A percentile compares a stretch with the other conserved stretches of the same genome.
phyloP scores from a whole-genome alignment of 35 echinoderm and acorn worm genomes.

The Anneissia japonica region DNA sequence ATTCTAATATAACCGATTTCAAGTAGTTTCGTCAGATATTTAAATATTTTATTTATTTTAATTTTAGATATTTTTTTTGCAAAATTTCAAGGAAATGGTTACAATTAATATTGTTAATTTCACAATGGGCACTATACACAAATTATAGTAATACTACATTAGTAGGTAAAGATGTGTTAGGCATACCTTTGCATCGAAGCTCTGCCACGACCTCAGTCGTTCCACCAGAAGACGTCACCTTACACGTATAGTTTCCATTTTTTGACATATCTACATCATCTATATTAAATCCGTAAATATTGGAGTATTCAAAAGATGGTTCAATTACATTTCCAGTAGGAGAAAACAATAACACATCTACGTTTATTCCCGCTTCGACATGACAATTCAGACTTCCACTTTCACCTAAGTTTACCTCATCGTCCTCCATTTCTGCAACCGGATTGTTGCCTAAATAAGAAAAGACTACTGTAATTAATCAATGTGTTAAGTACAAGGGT shows the following conservation, averaged over 20 bases:
- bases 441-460: slow-evolving; percentile 33
- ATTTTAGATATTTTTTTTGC: too few relatives aligned
- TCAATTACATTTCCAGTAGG: not conserved
- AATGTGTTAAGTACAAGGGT: too few relatives aligned
- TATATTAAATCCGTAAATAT: not conserved
- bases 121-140: too few relatives aligned
- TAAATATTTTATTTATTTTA: too few relatives aligned
- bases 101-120: too few relatives aligned
- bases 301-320: not conserved
- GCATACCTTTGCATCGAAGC: not conserved
- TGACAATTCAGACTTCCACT: slow-evolving; percentile 10
- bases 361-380: too few relatives aligned
- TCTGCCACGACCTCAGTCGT: not conserved
- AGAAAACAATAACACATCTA: not conserved
- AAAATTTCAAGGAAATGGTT: too few relatives aligned
- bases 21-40: too few relatives aligned
- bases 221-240: not conserved
- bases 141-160: too few relatives aligned
- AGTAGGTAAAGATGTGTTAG: too few relatives aligned
- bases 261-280: not conserved
- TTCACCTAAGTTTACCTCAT: not conserved
- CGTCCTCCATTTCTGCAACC: not conserved
- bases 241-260: not conserved
- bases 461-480: too few relatives aligned
- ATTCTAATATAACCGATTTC: too few relatives aligned